These are phyloP conservation scores for Epinephelus moara DNA, from an alignment of 2,113 vertebrate genomes.

Conservation along the genomic window DNA sequence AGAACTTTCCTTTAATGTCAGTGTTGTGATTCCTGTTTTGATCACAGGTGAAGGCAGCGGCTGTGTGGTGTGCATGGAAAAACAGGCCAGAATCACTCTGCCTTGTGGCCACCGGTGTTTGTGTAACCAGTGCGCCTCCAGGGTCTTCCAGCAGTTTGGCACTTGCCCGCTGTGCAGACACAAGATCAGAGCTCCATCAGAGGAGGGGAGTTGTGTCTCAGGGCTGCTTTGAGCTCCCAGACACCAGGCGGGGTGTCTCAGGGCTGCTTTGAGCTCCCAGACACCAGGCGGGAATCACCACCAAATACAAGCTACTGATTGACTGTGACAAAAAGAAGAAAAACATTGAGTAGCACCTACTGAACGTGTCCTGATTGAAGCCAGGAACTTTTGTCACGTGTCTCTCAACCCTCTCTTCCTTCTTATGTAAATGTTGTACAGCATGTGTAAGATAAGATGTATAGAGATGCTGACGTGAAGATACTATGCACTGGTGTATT, in stretches of 20 bases:
- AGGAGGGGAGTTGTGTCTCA: rapidly evolving
- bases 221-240: background rate
- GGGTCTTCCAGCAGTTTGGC: conserved; percentile 59
- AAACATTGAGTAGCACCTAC: too few species aligned
- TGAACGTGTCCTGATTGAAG: too few species aligned
- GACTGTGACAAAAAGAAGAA: too few species aligned
- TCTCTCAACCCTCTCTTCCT: background rate
- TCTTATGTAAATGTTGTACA: conserved; percentile 10
- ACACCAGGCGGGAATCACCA: background rate
- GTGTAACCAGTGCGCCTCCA: conserved; percentile 63
- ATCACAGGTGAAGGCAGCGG: conserved; percentile 2
- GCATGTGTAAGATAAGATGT: background rate
- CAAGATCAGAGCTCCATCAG: background rate
- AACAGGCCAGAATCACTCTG: conserved; percentile 43
- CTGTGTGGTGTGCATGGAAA: conserved; percentile 78
- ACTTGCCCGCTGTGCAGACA: conserved; percentile 81
- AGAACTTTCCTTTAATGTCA: background rate
- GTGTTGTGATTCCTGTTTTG: conserved; percentile 13
- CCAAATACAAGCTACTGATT: too few species aligned
- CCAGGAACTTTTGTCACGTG: too few species aligned
- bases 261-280: background rate
- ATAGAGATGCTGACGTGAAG: too few species aligned
- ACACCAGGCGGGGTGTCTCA: background rate
- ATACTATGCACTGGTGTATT: too few species aligned
- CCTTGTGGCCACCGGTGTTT: conserved; percentile 82